Percentiles rank a stretch among this genome's conserved stretches.
phyloP scores from a whole-genome alignment of 1,140 invertebrate genomes.

The Homalodisca vitripennis region DNA sequence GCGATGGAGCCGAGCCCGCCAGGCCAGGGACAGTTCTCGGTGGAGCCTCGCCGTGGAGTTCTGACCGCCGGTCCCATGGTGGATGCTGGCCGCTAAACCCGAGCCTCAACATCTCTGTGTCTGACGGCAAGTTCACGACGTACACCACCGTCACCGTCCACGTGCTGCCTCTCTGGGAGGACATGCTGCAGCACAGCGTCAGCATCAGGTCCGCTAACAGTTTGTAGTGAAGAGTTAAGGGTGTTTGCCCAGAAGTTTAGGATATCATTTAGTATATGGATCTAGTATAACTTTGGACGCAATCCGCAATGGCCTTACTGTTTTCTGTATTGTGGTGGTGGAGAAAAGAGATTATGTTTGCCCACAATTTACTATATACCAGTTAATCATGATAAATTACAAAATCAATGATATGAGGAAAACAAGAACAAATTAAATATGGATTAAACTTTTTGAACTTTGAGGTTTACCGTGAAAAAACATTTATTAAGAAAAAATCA shows the following conservation, averaged over 20 bases:
- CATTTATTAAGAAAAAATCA: not conserved
- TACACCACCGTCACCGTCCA: conserved; percentile 75
- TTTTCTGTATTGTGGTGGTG: not conserved
- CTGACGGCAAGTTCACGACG: conserved; percentile 82
- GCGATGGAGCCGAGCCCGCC: conserved; percentile 55
- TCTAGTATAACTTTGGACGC: not conserved
- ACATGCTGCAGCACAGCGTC: conserved; percentile 82
- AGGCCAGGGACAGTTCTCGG: conserved; percentile 70
- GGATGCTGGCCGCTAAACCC: conserved; percentile 86
- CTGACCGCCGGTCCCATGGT: conserved; percentile 78
- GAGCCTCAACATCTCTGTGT: conserved; percentile 81
- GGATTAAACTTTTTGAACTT: too few relatives aligned
- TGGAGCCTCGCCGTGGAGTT: conserved; percentile 77
- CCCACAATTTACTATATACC: not conserved
- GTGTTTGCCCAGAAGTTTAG: too few relatives aligned
- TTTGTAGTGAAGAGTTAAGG: too few relatives aligned
- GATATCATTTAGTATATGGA: not conserved
- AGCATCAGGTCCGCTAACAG: conserved; percentile 59
- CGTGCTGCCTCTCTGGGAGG: conserved; percentile 79
- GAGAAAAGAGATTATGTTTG: not conserved
- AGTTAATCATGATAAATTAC: not conserved
- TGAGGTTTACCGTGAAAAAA: too few relatives aligned
- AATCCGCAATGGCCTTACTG: not conserved
- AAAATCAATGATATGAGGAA: not conserved
- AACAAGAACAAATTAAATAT: too few relatives aligned